Base-by-base conservation (phyloP, 2,888 invertebrate species). In the Meloe dianella region DNA sequence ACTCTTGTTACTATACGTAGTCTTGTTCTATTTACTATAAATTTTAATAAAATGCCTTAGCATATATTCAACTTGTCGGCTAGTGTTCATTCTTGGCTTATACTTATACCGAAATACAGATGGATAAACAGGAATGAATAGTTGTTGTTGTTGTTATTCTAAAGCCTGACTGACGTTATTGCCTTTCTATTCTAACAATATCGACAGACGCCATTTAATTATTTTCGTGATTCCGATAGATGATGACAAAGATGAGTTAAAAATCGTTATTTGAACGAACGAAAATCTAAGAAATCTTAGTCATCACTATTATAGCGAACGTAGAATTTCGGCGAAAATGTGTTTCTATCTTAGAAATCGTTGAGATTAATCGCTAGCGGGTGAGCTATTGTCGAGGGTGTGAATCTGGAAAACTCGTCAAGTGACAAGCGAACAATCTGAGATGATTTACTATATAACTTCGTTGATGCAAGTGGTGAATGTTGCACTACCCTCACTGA, bases 11-110 rank as follows among this genome's bases (percentile, higher is more conserved):
- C 71, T 70, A n/a, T n/a, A n/a, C n/a, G n/a, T 74, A 74, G 74
- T 75, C 74, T 74, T 75, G 74, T 78, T 79, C 75, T 75, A 78
- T 79, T 77, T 78, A 75, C 79, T 71, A 78, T 79, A 79, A 79
- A 79, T 79, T 78, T 77, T 76, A 77, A 79, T 79, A 79, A 78
- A 79, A 75, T 67, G 79, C 73, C 78, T 76, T 74, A 72, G 73
- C 71, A 73, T 77, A 72, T 74, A 75, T 76, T 76, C 75, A 62
- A 68, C 69, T 71, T 74, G 74, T 73, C 75, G 75, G 65, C 73
- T 69, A 58, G 68, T 72, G 65, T 69, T 67, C 71, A 64, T 68
- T 65, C 70, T 65, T 72, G 73, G 54, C 24, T 24, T 54, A 74
- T 73, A 72, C 71, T 65, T 69, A 73, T 73, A 24, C 54, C 70